These are phyloP conservation scores for Calameuta pallipes DNA, from an alignment of 2,888 invertebrate species.

Conservation along the genomic window DNA sequence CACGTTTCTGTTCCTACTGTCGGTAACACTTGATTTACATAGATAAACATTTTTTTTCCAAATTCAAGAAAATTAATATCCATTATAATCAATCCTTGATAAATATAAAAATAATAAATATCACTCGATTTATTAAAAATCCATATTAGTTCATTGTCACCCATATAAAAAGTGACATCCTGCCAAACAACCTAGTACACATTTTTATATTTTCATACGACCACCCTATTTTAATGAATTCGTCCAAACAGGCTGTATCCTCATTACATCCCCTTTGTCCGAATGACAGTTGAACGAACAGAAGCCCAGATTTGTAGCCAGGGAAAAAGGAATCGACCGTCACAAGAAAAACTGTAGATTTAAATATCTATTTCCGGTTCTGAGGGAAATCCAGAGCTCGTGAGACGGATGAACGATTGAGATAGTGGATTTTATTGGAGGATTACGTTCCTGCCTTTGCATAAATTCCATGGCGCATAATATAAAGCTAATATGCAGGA, in stretches of 20 bases:
- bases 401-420: constrained; percentile 38
- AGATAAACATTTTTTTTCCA: no score
- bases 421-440: constrained; percentile 40
- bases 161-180: neutral
- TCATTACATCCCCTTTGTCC: neutral
- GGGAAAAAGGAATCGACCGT: neutral
- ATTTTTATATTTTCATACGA: neutral
- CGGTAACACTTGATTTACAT: neutral
- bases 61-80: neutral
- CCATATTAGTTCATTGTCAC: neutral
- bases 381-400: neutral
- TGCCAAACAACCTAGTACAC: neutral
- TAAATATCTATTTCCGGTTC: neutral
- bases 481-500: constrained; percentile 7
- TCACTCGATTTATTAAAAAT: neutral
- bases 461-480: constrained; percentile 46
- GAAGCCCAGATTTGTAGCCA: neutral
- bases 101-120: neutral
- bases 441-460: constrained; percentile 34
- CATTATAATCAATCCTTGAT: neutral
- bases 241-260: neutral
- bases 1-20: neutral
- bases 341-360: neutral
- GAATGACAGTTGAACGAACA: neutral
- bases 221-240: neutral